Base-by-base conservation (phyloP, 2,888 invertebrate genomes). In the Zygothrica quintamaculata region DNA sequence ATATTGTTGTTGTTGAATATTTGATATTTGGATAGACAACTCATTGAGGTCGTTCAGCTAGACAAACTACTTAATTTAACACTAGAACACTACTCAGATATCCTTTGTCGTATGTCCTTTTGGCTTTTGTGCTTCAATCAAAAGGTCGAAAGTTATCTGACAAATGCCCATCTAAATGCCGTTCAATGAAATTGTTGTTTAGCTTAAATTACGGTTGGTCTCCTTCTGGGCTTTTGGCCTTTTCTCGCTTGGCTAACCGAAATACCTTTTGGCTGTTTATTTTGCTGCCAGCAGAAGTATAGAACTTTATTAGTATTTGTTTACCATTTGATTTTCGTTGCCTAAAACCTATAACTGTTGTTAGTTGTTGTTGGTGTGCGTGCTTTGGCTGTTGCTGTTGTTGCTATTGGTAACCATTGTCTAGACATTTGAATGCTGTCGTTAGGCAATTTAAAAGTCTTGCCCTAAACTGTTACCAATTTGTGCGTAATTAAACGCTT, bases 161-260 rank as follows among this genome's bases (percentile, higher is more conserved):
- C 71, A 86, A 84, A 86, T 77, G 74, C 31, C 69, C 67, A 87
- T 74, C 84, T 86, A 70, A 87, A 84, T 36, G 69, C 46, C 34
- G 39, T 29, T 51, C 16, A 58, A 47, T 74, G 29, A 68, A 77
- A 77, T 57, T 77, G 84, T 77, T 84, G 84, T 80, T 87, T 84
- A 62, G 81, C 73, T 79, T 84, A 84, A 81, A 82, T 84, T 87
- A 81, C 79, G 72, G 64, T 65, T 65, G 57, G 59, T 29, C 29
- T 9, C 31, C n/a, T 8, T 29, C 5, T 39, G 18, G 26, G 39
- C 12, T 36, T 60, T 65, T 72, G 77, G 64, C 58, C 61, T 57
- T 77, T 68, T 67, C 55, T 72, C 59, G 59, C 50, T 68, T 67
- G 58, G 51, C 57, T 68, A 68, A 16, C 16, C 18, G 43, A 42